Percentiles rank a stretch among this genome's conserved stretches.
These are phyloP conservation scores for Pterostichus niger DNA, from an alignment of 2,888 invertebrate genomes.

Conservation along the genomic window DNA sequence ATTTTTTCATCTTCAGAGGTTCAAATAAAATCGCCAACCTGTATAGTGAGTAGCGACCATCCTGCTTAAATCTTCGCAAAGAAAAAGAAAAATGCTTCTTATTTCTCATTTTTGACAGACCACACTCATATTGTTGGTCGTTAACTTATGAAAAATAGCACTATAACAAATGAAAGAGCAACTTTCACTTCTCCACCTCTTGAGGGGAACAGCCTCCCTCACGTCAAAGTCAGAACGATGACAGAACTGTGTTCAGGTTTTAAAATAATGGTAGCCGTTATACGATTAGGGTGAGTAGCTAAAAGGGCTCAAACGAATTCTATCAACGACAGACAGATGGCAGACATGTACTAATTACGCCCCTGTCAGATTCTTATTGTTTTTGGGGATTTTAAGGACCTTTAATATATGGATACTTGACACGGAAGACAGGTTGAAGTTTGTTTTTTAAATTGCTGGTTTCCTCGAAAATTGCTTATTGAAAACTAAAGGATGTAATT, in stretches of 20 bases:
- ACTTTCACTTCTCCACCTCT: slow-evolving; percentile 34
- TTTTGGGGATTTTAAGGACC: slow-evolving; percentile 34
- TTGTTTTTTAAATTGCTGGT: slow-evolving; percentile 51
- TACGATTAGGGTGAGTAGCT: slow-evolving; percentile 12
- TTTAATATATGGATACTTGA: slow-evolving; percentile 35
- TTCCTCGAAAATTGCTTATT: slow-evolving; percentile 55
- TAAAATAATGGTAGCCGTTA: slow-evolving; percentile 46
- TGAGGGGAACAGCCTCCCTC: not conserved
- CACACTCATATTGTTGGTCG: not conserved
- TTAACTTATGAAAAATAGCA: slow-evolving; percentile 33
- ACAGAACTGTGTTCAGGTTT: slow-evolving; percentile 31
- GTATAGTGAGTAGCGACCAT: too few species aligned
- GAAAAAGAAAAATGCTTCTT: too few species aligned
- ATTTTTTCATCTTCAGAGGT: too few species aligned
- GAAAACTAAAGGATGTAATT: slow-evolving; percentile 51
- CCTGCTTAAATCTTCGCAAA: too few species aligned
- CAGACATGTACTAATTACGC: slow-evolving; percentile 49
- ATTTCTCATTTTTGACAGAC: not conserved
- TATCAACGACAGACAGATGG: slow-evolving; percentile 27
- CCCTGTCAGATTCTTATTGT: slow-evolving; percentile 51
- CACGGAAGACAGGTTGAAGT: slow-evolving; percentile 39
- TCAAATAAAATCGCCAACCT: too few species aligned
- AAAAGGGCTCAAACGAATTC: slow-evolving; percentile 8
- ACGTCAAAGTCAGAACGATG: slow-evolving; percentile 39
- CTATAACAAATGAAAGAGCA: slow-evolving; percentile 27